Base-by-base conservation (phyloP, 2,797 vertebrate genomes). In the Sebastes iracundus region DNA sequence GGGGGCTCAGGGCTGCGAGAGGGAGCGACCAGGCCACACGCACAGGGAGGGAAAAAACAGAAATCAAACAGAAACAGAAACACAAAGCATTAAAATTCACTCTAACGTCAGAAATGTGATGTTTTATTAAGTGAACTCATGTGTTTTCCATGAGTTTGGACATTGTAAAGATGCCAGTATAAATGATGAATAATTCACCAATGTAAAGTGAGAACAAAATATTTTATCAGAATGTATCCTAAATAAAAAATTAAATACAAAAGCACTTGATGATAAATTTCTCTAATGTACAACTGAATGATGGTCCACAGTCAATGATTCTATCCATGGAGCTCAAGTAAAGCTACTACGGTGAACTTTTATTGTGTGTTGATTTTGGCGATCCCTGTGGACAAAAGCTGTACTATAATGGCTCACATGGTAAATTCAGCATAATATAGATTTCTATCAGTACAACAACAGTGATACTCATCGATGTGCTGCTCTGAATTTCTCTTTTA, bases 1-100 rank as follows among this genome's bases (percentile, higher is more conserved):
- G 94, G 77, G 96, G 94, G 74, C 96, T 94, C 82, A 97, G 87
- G 69, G 95, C 98, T 99, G 86, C n/a, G 64, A 23, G 13, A 59
- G 9, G 65, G 11, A 63, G 7, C 6, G 38, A 42, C 32, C 42
- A 25, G 27, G 25, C 1, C 32, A 75, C 55, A 67, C 23, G 25
- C 4, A 55, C 11, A 46, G 18, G 3, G 10, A 13, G 25, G 30
- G 1, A 16, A 42, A 23, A 66, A 23, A 64, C 53, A 25, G n/a
- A 11, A 46, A 23, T 32, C 13, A 56, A 0, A 64, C 12, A 25
- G 1, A 33, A 27, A 53, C 38, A 70, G 7, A 42, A 30, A n/a
- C 38, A 70, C 38, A 42, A 30, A n/a, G 16, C 14, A 3, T 28
- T 59, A 2, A 11, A 11, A 13, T 63, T 14, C 18, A 72, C 3